Base-by-base conservation (phyloP, 2,113 vertebrate genomes). In the Gopherus flavomarginatus region DNA sequence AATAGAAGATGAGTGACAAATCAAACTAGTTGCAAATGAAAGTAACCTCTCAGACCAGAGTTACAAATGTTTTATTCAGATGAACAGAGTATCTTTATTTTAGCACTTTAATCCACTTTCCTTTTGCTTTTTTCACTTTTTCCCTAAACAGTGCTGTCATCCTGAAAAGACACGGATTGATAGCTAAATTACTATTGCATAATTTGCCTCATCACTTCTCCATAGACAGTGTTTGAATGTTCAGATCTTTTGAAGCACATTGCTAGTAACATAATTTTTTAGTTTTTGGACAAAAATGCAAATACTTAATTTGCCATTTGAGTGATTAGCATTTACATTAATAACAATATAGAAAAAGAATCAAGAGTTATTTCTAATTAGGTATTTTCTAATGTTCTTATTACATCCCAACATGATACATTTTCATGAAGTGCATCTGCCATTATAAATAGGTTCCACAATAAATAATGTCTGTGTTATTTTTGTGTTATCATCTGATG, bases 131-230 rank as follows among this genome's bases (percentile, higher is more conserved):
- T 95, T 94, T 94, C 93, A 80, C 65, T 49, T 86, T 54, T 85
- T 56, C 86, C 87, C 52, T 86, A 96, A 97, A 94, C 90, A 91
- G 75, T 86, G 72, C 96, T 97, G 97, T 98, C 97, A 95, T 90
- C 89, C 96, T 83, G 65, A 97, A 97, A 96, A 97, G 97, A 97
- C 97, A 96, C 87, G 95, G 96, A 98, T 97, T 97, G 97, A 98
- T 95, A 10, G 0, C 89, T 96, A 98, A 98, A 98, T 98, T 98
- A 95, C 77, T 7, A 0, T 79, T 95, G 94, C 11, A 53, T 98
- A 96, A 96, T 97, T 98, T 96, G 89, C 84, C 85, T 98, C 97
- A 96, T 97, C 57, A 2, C 52, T 97, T 62, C 88, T 93, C 92
- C 92, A 38, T 72, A 96, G 93, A 92, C 84, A 87, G 50, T 35